Base-by-base conservation (phyloP, 1,140 invertebrate genomes). In the Drosophila trapezifrons region DNA sequence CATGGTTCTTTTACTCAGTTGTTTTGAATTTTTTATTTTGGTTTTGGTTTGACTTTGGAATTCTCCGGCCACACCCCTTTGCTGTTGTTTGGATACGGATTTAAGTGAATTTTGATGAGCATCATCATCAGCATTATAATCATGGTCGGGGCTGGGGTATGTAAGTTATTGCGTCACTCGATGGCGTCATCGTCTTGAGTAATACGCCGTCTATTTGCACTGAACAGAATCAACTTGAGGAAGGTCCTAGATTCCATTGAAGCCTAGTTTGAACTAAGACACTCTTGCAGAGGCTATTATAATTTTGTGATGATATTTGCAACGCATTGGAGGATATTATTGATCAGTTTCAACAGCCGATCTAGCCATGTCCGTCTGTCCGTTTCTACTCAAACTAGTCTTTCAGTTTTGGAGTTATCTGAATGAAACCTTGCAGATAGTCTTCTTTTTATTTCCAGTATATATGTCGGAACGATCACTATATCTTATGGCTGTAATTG, bases 141-240 rank as follows among this genome's bases (percentile, higher is more conserved):
- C 62, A 59, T 45, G 25, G 55, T 29, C 20, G 32, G 29, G 52
- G n/a, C n/a, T 20, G 25, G 47, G 49, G 27, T 38, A 43, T 82
- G 80, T 83, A 83, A 82, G 10, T 45, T 32, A 52, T 83, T 82
- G 73, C 80, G 76, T 82, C 80, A 82, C 52, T 74, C 38, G 60
- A 81, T 80, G 78, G 66, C 78, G 78, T 81, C 78, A 80, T 81
- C 70, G 74, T 64, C 57, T 43, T 49, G 40, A 47, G 18, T 57
- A 71, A 57, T 71, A 51, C 65, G 67, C 13, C 42, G 52, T n/a
- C 49, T 42, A 71, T 71, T 45, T 15, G 1, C 12, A 35, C 29
- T 32, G 12, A 52, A 52, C 18, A 22, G 32, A 54, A 54, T 32
- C 2, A 4, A 54, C 32, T 66, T 49, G 43, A 20, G 40, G 60